These are phyloP conservation scores for Heterotis niloticus DNA, from an alignment of 2,113 vertebrate species.

Conservation along the genomic window DNA sequence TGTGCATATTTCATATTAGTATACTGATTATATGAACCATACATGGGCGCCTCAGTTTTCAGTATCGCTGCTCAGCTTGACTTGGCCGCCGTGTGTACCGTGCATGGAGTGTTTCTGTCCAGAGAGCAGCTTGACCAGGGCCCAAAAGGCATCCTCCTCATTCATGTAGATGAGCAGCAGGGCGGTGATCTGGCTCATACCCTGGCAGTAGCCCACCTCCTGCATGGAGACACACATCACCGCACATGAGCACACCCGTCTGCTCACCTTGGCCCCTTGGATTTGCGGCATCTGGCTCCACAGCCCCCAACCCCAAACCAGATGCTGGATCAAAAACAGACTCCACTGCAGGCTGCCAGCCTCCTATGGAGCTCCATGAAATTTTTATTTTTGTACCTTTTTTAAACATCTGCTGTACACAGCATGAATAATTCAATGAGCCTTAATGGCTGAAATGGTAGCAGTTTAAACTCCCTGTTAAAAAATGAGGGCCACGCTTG, in stretches of 20 bases:
- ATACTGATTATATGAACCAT: neutral
- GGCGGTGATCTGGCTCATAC: conserved; percentile 98
- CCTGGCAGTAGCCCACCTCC: conserved; percentile 98
- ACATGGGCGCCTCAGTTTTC: too few species aligned
- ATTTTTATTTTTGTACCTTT: neutral
- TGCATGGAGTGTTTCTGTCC: conserved; percentile 91
- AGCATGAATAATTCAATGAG: too few species aligned
- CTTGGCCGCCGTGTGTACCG: conserved; percentile 62
- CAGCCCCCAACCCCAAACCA: neutral
- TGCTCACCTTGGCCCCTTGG: neutral
- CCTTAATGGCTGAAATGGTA: too few species aligned
- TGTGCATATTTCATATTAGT: too few species aligned
- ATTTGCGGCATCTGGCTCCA: neutral
- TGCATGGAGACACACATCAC: conserved; percentile 52
- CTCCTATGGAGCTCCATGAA: neutral
- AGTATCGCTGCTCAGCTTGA: neutral
- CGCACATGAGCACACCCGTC: neutral
- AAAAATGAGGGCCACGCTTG: too few species aligned
- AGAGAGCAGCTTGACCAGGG: conserved; percentile 89
- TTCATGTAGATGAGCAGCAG: conserved; percentile 99
- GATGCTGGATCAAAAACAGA: neutral
- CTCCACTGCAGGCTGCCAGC: neutral
- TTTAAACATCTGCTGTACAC: too few species aligned
- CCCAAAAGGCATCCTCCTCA: conserved; percentile 98
- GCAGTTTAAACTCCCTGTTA: too few species aligned